Evolutionary conservation across 2,113 vertebrate genomes (phyloP).

Genomic region (Sorex fumeus): DNA sequence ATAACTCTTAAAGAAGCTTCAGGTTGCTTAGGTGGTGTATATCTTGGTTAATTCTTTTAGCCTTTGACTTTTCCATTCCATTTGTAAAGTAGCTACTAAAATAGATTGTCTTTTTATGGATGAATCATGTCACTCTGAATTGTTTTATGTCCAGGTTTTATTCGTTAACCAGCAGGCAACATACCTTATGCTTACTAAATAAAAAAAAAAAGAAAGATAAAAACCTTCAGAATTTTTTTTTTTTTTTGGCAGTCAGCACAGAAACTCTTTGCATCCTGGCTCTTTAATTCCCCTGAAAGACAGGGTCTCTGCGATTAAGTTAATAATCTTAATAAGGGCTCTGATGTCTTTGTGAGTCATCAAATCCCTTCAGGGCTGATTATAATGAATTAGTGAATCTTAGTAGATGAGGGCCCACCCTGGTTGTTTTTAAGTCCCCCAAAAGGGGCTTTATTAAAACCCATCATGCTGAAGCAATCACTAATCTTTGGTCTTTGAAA

Average conservation of each 20-base stretch:
- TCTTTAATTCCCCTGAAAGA: background rate
- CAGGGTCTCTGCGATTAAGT: slow-evolving; percentile 25
- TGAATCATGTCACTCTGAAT: background rate
- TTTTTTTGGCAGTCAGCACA: slow-evolving; percentile 6
- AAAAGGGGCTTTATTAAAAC: slow-evolving; percentile 45
- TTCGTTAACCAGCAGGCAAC: background rate
- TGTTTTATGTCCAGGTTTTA: background rate
- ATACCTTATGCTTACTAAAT: background rate
- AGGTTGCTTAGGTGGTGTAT: background rate
- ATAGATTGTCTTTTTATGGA: background rate
- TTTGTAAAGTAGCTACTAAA: background rate
- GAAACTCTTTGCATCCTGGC: slow-evolving; percentile 18
- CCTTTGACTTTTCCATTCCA: background rate
- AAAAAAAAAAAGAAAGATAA: no score
- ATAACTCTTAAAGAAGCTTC: background rate
- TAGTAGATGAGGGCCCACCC: background rate
- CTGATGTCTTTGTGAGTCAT: slow-evolving; percentile 27
- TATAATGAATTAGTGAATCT: background rate
- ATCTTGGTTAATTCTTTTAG: background rate
- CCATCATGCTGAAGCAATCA: background rate
- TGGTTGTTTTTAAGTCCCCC: background rate
- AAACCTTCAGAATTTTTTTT: no score
- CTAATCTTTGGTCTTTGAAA: slow-evolving; percentile 61
- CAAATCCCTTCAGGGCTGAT: background rate
- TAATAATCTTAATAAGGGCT: slow-evolving; percentile 25